Evolutionary conservation across 2,888 invertebrate genomes (phyloP).

Genomic region (Chirona hameri): DNA sequence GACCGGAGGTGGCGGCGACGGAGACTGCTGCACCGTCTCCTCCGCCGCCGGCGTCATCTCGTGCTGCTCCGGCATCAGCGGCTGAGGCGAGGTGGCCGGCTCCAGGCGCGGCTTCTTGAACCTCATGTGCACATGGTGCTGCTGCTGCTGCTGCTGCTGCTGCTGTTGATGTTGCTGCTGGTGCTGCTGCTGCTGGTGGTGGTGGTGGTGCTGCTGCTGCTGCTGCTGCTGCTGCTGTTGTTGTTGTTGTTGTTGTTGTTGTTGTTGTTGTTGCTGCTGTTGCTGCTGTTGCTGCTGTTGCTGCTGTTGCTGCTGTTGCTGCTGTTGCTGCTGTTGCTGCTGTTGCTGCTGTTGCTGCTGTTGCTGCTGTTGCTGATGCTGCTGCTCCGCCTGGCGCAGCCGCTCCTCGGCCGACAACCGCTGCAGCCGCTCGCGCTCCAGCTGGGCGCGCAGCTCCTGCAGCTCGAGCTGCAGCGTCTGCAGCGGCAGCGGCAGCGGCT

Average conservation of each 20-base stretch:
- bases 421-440: conserved; percentile 77
- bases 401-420: conserved; percentile 78
- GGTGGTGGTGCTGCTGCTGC: conserved; percentile 68
- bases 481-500: conserved; percentile 31
- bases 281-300: too few species aligned
- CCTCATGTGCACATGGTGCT: neutral
- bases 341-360: neutral
- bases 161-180: neutral
- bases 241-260: too few species aligned
- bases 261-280: too few species aligned
- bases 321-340: too few species aligned
- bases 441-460: conserved; percentile 66
- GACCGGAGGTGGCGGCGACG: neutral
- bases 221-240: conserved; percentile 80
- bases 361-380: neutral
- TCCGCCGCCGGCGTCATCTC: too few species aligned
- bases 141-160: neutral
- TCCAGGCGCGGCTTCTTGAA: neutral
- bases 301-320: too few species aligned
- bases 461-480: conserved; percentile 52
- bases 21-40: neutral
- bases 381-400: conserved; percentile 30
- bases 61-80: neutral
- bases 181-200: conserved; percentile 59
- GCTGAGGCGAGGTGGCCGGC: neutral